Conservation (phyloP, 2,113 vertebrate species). For the rat (Rattus norvegicus) region DNA sequence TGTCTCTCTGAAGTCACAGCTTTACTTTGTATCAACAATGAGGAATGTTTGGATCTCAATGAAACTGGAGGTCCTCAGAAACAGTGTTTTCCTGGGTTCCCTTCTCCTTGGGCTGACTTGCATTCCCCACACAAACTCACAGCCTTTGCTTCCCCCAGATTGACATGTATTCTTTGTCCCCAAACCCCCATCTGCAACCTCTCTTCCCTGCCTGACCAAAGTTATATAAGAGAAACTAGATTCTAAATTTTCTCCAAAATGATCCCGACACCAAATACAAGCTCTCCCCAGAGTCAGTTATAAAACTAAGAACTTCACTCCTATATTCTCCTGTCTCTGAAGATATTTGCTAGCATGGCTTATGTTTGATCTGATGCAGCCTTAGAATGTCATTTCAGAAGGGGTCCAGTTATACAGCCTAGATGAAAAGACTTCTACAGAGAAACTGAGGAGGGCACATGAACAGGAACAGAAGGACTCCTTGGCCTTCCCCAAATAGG, state of each 20-base stretch:
- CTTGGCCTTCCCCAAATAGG: background rate
- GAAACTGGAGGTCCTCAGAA: background rate
- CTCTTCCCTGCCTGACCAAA: too few species aligned
- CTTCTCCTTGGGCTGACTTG: background rate
- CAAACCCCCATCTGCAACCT: too few species aligned
- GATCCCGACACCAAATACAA: background rate
- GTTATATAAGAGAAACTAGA: background rate
- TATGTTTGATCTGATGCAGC: background rate
- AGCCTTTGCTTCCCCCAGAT: too few species aligned
- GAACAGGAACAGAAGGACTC: background rate
- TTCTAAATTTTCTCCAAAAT: background rate
- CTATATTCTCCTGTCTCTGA: background rate
- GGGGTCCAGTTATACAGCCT: accelerated
- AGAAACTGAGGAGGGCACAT: background rate
- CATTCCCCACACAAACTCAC: too few species aligned
- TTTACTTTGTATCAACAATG: background rate
- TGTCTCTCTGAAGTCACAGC: background rate
- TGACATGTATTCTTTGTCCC: too few species aligned
- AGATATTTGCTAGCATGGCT: background rate
- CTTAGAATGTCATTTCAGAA: background rate
- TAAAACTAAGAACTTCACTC: background rate
- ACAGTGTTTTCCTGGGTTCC: background rate
- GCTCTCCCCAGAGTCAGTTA: background rate
- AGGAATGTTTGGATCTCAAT: background rate
- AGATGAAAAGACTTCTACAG: background rate